Evolutionary conservation across 2,113 vertebrate species (phyloP).

Genomic region (Malurus elegans): DNA sequence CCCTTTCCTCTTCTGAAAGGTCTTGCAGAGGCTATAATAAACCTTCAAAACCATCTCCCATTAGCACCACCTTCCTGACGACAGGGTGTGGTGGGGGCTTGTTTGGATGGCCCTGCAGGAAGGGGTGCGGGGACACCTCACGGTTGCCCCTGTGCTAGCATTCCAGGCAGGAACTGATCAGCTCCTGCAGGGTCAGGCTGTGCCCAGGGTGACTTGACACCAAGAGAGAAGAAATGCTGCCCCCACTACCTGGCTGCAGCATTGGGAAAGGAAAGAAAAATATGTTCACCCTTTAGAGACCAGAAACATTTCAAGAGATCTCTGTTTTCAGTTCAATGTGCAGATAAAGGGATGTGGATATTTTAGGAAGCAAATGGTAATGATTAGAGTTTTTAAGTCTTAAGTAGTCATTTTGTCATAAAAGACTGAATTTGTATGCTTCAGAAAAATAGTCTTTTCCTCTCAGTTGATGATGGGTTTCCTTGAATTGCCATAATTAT

Average conservation of each 20-base stretch:
- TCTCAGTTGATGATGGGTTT: conserved; percentile 69
- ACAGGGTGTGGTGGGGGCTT: neutral
- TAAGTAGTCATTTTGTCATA: conserved; percentile 71
- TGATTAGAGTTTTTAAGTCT: conserved; percentile 70
- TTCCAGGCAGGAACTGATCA: neutral
- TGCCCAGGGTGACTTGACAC: neutral
- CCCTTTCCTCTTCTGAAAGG: conserved; percentile 39
- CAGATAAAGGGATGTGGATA: conserved; percentile 52
- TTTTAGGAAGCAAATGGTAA: conserved; percentile 73
- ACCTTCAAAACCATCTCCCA: neutral
- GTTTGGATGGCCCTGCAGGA: neutral
- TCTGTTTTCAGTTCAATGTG: conserved; percentile 54
- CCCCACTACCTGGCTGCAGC: neutral
- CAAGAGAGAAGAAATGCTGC: neutral
- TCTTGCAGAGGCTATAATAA: conserved; percentile 22
- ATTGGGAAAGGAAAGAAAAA: neutral
- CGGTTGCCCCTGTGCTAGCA: neutral
- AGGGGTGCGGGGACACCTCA: neutral
- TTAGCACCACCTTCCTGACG: neutral
- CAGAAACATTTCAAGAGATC: neutral
- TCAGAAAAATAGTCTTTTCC: conserved; percentile 71
- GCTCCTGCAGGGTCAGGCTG: accelerated
- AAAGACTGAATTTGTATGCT: conserved; percentile 55
- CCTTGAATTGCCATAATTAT: conserved; percentile 62
- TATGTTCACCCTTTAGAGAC: neutral